phyloP scores from a whole-genome alignment of 2,113 vertebrate species.

The Blennius ocellaris region DNA sequence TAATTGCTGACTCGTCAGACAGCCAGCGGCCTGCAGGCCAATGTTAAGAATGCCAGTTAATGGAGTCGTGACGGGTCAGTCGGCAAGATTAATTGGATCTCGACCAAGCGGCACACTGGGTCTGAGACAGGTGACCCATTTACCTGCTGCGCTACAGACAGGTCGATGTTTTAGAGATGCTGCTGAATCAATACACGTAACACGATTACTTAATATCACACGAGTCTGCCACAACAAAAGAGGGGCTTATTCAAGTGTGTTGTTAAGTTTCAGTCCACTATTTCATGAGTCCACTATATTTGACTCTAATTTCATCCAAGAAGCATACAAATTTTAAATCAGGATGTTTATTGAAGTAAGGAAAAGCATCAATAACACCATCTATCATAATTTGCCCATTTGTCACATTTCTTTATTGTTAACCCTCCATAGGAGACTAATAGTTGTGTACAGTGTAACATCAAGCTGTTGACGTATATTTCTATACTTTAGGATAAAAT shows the following conservation, averaged over 20 bases:
- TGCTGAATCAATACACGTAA: conserved; percentile 21
- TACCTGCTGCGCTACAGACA: conserved; percentile 28
- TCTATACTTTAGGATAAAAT: too few relatives aligned
- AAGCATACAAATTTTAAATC: too few relatives aligned
- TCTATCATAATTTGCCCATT: too few relatives aligned
- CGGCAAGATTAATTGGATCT: conserved; percentile 67
- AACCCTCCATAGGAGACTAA: too few relatives aligned
- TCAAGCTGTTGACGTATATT: too few relatives aligned
- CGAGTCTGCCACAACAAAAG: neutral
- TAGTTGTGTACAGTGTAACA: too few relatives aligned
- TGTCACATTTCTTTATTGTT: too few relatives aligned
- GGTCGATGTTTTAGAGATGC: conserved; percentile 16
- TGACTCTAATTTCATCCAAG: too few relatives aligned
- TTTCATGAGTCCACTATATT: too few relatives aligned
- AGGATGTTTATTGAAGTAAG: too few relatives aligned
- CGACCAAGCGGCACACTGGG: conserved; percentile 19
- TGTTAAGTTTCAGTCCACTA: neutral
- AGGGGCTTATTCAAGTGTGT: neutral
- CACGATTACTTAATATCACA: conserved; percentile 11
- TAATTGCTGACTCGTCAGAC: conserved; percentile 43
- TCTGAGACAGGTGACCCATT: conserved; percentile 53
- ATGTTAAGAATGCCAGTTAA: conserved; percentile 57
- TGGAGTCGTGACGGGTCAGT: conserved; percentile 63
- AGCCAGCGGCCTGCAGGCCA: conserved; percentile 36
- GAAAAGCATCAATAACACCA: too few relatives aligned